These are phyloP conservation scores for Eolophus roseicapilla DNA, from an alignment of 2,113 vertebrate genomes.

Conservation along the genomic window DNA sequence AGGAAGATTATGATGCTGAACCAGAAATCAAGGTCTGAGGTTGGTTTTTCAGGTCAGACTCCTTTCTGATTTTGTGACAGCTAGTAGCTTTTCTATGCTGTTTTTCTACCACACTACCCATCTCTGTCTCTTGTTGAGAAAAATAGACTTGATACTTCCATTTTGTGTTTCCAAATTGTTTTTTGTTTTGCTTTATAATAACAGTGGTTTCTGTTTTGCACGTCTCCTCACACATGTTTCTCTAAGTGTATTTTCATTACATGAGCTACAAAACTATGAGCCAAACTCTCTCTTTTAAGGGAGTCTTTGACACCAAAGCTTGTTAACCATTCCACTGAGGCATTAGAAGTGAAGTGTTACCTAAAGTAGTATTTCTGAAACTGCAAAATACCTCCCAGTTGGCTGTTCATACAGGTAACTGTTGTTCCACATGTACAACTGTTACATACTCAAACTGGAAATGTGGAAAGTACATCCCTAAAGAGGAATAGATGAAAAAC, in stretches of 20 bases:
- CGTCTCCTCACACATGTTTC: not conserved
- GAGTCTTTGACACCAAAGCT: not conserved
- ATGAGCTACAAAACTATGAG: not conserved
- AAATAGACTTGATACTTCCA: accelerated
- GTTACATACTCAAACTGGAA: not conserved
- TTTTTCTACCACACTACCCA: not conserved
- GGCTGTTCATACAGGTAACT: not conserved
- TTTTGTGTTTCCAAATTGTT: not conserved
- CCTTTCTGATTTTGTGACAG: not conserved
- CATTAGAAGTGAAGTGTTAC: not conserved
- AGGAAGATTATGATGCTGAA: not conserved
- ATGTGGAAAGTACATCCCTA: not conserved
- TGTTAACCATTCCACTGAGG: not conserved
- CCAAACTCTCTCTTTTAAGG: not conserved
- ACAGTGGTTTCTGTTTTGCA: not conserved
- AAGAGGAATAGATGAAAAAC: not conserved
- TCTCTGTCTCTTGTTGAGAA: not conserved
- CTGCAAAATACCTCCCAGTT: not conserved
- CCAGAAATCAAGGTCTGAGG: not conserved
- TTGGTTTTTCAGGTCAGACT: not conserved
- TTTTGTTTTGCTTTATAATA: not conserved
- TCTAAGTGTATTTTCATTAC: not conserved
- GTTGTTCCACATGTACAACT: not conserved
- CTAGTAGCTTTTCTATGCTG: not conserved
- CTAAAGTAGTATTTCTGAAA: not conserved